A percentile compares a stretch with the other conserved stretches of the same genome.
These are phyloP conservation scores for Rhabdornis inornatus DNA, from an alignment of 2,113 vertebrate species.

Conservation along the genomic window DNA sequence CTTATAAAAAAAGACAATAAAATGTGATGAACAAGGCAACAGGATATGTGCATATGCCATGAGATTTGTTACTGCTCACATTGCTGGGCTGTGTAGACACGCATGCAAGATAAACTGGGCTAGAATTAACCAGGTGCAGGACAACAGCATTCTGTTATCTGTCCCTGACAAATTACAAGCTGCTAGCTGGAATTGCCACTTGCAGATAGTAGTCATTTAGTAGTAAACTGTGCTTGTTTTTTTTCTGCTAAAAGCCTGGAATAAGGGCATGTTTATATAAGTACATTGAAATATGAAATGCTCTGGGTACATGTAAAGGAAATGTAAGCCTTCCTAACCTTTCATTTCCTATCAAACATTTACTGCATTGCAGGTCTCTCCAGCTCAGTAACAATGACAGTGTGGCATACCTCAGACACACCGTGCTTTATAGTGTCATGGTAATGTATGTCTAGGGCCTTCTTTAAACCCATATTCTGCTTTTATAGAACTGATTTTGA, in stretches of 20 bases:
- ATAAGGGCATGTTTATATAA: constrained; percentile 54
- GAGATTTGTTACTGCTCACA: neutral
- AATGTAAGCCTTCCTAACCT: constrained; percentile 15
- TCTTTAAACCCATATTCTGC: constrained; percentile 37
- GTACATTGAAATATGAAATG: constrained; percentile 55
- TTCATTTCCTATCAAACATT: constrained; percentile 19
- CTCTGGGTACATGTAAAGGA: constrained; percentile 32
- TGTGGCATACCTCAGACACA: neutral
- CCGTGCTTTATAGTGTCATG: neutral
- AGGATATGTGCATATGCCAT: neutral
- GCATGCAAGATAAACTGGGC: constrained; percentile 33
- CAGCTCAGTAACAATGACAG: neutral
- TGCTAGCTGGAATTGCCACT: constrained; percentile 42
- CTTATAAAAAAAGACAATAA: neutral
- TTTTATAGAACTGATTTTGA: constrained; percentile 51
- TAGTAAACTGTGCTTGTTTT: constrained; percentile 48
- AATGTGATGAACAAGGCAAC: neutral
- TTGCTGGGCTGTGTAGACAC: neutral
- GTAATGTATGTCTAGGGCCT: constrained; percentile 18
- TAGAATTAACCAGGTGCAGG: constrained; percentile 57
- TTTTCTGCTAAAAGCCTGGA: constrained; percentile 44
- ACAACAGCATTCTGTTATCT: constrained; percentile 43
- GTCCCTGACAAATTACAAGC: constrained; percentile 52
- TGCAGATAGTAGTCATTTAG: constrained; percentile 47
- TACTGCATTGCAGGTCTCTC: constrained; percentile 59